Conservation (phyloP, 2,113 vertebrate species). For the Neodontobutis hainanensis region DNA sequence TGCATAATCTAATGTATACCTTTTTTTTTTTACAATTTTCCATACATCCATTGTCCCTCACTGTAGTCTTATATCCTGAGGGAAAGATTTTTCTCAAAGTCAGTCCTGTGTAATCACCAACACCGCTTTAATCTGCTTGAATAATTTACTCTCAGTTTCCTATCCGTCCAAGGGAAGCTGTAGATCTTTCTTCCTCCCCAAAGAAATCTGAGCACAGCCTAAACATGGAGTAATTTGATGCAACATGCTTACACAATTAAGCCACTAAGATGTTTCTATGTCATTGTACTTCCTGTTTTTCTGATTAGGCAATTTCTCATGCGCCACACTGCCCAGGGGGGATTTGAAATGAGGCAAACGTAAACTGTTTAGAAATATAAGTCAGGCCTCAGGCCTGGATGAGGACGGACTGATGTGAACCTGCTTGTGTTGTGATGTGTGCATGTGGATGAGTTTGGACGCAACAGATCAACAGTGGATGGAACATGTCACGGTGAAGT, state of each 20-base stretch:
- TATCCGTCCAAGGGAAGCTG: conserved; percentile 17
- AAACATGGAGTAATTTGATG: conserved; percentile 45
- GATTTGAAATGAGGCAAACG: conserved; percentile 41
- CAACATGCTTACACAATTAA: conserved; percentile 42
- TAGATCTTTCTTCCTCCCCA: conserved; percentile 40
- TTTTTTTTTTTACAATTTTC: not conserved
- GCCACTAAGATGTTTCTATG: conserved; percentile 42
- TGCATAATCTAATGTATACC: conserved; percentile 17
- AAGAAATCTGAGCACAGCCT: conserved; percentile 40
- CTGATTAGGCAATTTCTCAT: conserved; percentile 56
- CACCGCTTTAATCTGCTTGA: conserved; percentile 56
- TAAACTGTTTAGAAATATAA: conserved; percentile 29
- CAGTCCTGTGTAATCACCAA: conserved; percentile 35
- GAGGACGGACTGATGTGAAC: conserved; percentile 9
- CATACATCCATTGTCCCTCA: conserved; percentile 17
- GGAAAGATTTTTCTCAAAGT: conserved; percentile 20
- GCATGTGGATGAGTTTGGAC: conserved; percentile 33
- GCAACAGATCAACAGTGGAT: conserved; percentile 39
- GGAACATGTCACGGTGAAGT: conserved; percentile 46
- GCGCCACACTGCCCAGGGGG: conserved; percentile 12
- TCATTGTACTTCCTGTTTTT: conserved; percentile 52
- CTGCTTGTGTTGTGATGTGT: not conserved
- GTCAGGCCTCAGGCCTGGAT: conserved; percentile 11
- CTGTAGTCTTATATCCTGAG: conserved; percentile 4
- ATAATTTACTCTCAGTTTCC: conserved; percentile 59